These are phyloP conservation scores for Micoletzkya japonica DNA, from an alignment of 2,888 invertebrate genomes.

Conservation along the genomic window DNA sequence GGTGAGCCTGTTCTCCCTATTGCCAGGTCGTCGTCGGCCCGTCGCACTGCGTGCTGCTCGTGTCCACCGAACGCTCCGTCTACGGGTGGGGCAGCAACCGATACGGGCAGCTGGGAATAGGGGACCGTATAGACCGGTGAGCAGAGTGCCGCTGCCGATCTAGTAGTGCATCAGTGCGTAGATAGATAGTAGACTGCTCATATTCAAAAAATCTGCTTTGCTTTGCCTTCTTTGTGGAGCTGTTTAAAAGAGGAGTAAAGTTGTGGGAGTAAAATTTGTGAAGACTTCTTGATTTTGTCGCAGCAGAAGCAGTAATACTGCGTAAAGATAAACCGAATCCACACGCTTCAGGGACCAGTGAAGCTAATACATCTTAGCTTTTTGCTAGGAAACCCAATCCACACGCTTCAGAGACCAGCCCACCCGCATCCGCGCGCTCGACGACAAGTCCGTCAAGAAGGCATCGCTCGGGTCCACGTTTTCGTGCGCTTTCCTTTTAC, in stretches of 20 bases:
- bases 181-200: too few species aligned
- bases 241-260: too few species aligned
- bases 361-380: too few species aligned
- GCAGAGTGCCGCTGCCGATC: neutral
- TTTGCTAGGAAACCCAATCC: too few species aligned
- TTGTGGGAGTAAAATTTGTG: too few species aligned
- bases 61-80: conserved; percentile 70
- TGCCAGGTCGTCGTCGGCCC: conserved; percentile 70
- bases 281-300: too few species aligned
- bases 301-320: too few species aligned
- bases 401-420: conserved; percentile 70
- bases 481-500: conserved; percentile 1
- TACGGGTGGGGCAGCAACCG: conserved; percentile 76
- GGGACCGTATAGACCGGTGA: conserved; percentile 43
- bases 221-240: too few species aligned
- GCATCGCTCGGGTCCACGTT: conserved; percentile 8
- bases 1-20: neutral
- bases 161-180: too few species aligned
- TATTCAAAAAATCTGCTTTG: too few species aligned
- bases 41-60: conserved; percentile 71
- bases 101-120: conserved; percentile 74
- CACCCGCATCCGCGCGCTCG: conserved; percentile 71
- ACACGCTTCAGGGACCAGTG: too few species aligned
- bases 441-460: conserved; percentile 68
- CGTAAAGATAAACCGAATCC: too few species aligned